phyloP scores from a whole-genome alignment of 2,797 vertebrate species.

The Caiman crocodilus region DNA sequence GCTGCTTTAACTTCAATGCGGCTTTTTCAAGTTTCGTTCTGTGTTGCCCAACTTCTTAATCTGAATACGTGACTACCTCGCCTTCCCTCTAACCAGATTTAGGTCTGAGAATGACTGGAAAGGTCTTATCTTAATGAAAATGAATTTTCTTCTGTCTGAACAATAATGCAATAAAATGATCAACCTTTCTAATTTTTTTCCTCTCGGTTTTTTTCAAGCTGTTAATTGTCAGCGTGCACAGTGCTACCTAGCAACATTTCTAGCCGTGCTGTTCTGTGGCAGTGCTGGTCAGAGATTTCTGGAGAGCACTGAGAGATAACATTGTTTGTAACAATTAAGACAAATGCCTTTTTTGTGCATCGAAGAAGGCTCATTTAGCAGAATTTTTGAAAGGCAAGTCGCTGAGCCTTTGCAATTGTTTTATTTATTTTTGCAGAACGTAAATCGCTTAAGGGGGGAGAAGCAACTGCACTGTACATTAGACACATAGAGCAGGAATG shows the following conservation, averaged over 20 bases:
- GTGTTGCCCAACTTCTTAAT: constrained; percentile 32
- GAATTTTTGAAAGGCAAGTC: constrained; percentile 35
- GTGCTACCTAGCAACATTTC: constrained; percentile 42
- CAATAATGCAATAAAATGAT: constrained; percentile 59
- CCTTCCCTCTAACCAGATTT: constrained; percentile 57
- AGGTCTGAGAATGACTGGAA: constrained; percentile 57
- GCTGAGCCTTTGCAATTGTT: neutral
- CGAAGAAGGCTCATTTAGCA: constrained; percentile 67
- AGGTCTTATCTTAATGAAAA: constrained; percentile 71
- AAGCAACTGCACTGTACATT: neutral
- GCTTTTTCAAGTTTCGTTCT: constrained; percentile 14
- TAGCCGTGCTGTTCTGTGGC: neutral
- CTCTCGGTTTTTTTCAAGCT: neutral
- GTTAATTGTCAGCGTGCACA: constrained; percentile 58
- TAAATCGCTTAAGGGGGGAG: neutral
- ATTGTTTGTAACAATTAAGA: constrained; percentile 71
- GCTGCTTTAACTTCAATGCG: neutral
- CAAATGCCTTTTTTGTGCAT: constrained; percentile 49
- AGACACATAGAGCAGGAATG: neutral
- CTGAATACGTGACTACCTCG: constrained; percentile 45
- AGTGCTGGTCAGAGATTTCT: constrained; percentile 60
- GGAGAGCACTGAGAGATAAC: constrained; percentile 41
- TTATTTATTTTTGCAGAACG: constrained; percentile 48
- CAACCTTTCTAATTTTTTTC: neutral
- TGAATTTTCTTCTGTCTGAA: constrained; percentile 65